Percentiles rank a stretch among this genome's conserved stretches.
phyloP scores from a whole-genome alignment of 1,140 invertebrate species.

The Arion vulgaris region DNA sequence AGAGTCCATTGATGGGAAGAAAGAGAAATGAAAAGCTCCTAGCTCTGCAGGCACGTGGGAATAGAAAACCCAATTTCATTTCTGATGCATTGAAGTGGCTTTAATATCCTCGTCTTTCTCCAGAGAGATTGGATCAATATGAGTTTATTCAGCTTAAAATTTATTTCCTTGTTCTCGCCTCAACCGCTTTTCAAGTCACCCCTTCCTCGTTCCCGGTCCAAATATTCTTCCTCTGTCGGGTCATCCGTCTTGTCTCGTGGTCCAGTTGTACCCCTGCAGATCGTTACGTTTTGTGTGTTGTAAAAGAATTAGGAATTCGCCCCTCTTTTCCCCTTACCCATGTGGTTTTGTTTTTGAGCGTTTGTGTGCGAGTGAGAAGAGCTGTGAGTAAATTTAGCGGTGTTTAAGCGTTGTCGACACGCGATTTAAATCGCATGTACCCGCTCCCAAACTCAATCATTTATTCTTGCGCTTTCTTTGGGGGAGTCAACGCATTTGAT shows the following conservation, averaged over 20 bases:
- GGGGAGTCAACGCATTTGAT: slow-evolving; percentile 9
- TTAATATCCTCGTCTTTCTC: slow-evolving; percentile 13
- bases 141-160: slow-evolving; percentile 13
- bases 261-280: not conserved
- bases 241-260: not conserved
- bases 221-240: not conserved
- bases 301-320: not conserved
- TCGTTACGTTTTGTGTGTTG: not conserved
- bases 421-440: not conserved
- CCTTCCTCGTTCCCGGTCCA: not conserved
- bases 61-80: slow-evolving; percentile 31
- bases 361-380: not conserved
- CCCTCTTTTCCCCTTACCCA: not conserved
- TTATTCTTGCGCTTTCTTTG: not conserved
- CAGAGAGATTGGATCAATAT: slow-evolving; percentile 8
- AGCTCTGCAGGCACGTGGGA: not conserved
- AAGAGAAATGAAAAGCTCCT: not conserved
- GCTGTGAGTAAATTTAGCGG: not conserved
- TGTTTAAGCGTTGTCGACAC: slow-evolving; percentile 6
- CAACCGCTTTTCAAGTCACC: not conserved
- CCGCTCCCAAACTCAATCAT: not conserved
- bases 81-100: slow-evolving; percentile 18
- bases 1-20: too few species aligned
- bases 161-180: slow-evolving; percentile 6
- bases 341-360: too few species aligned